Conservation (phyloP, 2,888 invertebrate genomes). For the Nymphalis c-album region DNA sequence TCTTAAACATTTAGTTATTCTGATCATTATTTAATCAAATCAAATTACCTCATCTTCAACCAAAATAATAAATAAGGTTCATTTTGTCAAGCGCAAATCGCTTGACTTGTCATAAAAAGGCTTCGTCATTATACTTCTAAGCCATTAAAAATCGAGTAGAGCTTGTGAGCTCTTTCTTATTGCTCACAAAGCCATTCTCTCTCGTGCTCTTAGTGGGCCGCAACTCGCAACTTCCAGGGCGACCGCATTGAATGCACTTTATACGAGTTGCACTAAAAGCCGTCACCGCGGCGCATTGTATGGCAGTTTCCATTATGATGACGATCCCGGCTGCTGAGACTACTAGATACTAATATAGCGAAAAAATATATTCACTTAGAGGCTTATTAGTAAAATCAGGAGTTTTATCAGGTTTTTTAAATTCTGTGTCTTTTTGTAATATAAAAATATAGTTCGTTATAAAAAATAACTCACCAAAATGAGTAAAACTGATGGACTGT, state of each 20-base stretch:
- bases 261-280: slow-evolving; percentile 13
- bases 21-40: too few relatives aligned
- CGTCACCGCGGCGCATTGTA: slow-evolving; percentile 4
- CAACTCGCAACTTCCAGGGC: background rate
- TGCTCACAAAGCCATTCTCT: slow-evolving; percentile 16
- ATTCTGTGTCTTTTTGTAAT: too few relatives aligned
- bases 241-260: slow-evolving; percentile 11
- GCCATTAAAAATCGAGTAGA: slow-evolving; percentile 16
- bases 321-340: slow-evolving; percentile 1
- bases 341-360: background rate
- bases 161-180: slow-evolving; percentile 17
- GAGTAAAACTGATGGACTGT: background rate
- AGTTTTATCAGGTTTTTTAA: too few relatives aligned
- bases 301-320: background rate
- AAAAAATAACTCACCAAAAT: background rate
- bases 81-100: background rate
- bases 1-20: too few relatives aligned
- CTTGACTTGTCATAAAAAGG: background rate
- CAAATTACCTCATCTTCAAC: too few relatives aligned
- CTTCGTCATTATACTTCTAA: slow-evolving; percentile 11
- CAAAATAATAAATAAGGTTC: background rate
- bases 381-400: too few relatives aligned
- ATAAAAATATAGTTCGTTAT: background rate
- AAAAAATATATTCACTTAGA: background rate
- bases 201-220: slow-evolving; percentile 6